phyloP scores from a whole-genome alignment of 2,888 invertebrate genomes.

The Nematopogon swammerdamellus region DNA sequence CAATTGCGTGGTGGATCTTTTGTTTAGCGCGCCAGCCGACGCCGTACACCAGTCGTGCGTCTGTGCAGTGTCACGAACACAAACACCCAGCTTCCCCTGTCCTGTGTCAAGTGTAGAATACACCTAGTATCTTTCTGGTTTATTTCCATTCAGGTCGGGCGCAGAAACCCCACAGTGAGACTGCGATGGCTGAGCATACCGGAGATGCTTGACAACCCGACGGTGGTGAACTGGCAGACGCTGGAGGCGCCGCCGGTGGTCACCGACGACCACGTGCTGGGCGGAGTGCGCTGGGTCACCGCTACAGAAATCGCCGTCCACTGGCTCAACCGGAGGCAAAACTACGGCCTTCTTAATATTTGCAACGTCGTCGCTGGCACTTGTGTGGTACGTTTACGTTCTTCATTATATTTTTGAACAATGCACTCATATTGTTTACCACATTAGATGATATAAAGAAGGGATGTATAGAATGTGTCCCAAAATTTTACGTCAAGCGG shows the following conservation, averaged over 20 bases:
- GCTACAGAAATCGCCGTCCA: constrained; percentile 63
- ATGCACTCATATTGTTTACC: no score
- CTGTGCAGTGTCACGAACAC: no score
- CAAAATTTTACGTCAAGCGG: no score
- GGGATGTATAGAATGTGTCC: no score
- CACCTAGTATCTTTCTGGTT: no score
- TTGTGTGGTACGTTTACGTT: constrained; percentile 29
- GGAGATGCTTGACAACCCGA: constrained; percentile 17
- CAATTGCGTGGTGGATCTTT: no score
- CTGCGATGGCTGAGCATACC: constrained; percentile 61
- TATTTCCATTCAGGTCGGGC: constrained; percentile 54
- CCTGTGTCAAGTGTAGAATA: no score
- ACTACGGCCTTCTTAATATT: constrained; percentile 58
- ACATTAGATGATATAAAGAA: no score
- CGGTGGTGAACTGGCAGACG: constrained; percentile 19
- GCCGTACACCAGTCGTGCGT: no score
- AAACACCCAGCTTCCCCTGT: no score
- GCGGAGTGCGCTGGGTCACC: constrained; percentile 71
- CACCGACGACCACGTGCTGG: constrained; percentile 63
- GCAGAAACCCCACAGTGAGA: constrained; percentile 67
- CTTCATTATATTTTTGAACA: no score
- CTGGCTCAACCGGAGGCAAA: constrained; percentile 87
- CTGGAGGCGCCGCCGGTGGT: constrained; percentile 38
- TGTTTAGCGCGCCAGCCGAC: no score
- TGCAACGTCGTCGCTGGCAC: constrained; percentile 39